phyloP scores from a whole-genome alignment of 1,140 invertebrate genomes.

The Zelostemma sp. region DNA sequence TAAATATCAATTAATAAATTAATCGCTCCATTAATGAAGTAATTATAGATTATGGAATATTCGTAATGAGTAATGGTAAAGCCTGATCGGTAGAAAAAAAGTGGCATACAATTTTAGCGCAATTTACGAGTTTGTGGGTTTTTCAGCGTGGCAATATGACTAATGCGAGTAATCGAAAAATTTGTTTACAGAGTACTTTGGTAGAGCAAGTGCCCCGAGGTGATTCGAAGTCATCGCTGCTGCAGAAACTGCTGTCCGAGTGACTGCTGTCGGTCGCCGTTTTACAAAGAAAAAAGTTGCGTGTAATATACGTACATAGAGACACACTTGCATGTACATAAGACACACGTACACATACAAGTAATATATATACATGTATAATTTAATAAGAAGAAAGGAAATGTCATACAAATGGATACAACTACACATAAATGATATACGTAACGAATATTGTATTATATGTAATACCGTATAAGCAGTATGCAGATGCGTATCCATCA shows the following conservation, averaged over 20 bases:
- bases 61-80: too few relatives aligned
- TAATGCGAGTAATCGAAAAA: conserved; percentile 5
- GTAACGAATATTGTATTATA: conserved; percentile 69
- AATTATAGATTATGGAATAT: too few relatives aligned
- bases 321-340: conserved; percentile 16
- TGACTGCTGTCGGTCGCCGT: conserved; percentile 70
- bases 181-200: conserved; percentile 78
- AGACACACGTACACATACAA: background rate
- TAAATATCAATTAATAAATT: too few relatives aligned
- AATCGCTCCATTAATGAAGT: too few relatives aligned
- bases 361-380: conserved; percentile 37
- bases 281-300: conserved; percentile 58
- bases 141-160: too few relatives aligned
- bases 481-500: conserved; percentile 66
- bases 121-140: too few relatives aligned
- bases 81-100: too few relatives aligned
- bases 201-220: conserved; percentile 76
- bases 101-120: too few relatives aligned
- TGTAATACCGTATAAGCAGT: conserved; percentile 65
- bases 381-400: background rate
- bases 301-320: conserved; percentile 66
- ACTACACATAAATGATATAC: conserved; percentile 59
- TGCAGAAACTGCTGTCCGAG: conserved; percentile 84
- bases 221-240: conserved; percentile 80
- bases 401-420: conserved; percentile 44